These are phyloP conservation scores for Germaria angustata DNA, from an alignment of 2,888 invertebrate species.

Conservation along the genomic window DNA sequence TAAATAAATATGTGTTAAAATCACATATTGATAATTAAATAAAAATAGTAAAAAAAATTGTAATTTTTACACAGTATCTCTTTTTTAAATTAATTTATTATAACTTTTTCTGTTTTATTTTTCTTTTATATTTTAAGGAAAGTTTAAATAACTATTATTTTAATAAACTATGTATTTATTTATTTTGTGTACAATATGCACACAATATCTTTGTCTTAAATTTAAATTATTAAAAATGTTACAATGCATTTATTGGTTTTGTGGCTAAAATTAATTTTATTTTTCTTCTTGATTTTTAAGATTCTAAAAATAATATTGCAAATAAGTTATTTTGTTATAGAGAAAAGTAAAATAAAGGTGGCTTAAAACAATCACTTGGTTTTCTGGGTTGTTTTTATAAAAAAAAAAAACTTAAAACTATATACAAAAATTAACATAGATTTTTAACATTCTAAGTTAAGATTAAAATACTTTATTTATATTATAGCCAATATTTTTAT, in stretches of 20 bases:
- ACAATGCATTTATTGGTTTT: conserved; percentile 25
- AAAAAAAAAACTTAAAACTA: background rate
- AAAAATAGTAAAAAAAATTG: conserved; percentile 13
- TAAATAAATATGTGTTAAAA: conserved; percentile 46
- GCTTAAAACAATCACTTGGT: background rate
- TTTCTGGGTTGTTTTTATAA: background rate
- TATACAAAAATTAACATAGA: conserved; percentile 21
- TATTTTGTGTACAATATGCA: conserved; percentile 62
- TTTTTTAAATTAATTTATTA: background rate
- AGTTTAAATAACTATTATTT: background rate
- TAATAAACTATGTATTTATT: conserved; percentile 12
- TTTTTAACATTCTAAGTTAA: no score
- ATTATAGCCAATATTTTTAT: no score
- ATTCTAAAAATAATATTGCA: conserved; percentile 62
- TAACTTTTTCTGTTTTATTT: background rate
- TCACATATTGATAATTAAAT: conserved; percentile 28
- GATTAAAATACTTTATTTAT: no score
- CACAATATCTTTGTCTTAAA: conserved; percentile 14
- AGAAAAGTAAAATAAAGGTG: conserved; percentile 37
- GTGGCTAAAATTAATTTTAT: background rate
- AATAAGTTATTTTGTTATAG: conserved; percentile 28
- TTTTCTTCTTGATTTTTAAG: conserved; percentile 11
- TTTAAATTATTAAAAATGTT: conserved; percentile 20
- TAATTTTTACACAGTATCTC: conserved; percentile 39
- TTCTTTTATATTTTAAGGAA: conserved; percentile 6